Conservation (phyloP, 2,888 invertebrate species). For the Brenthis daphne region DNA sequence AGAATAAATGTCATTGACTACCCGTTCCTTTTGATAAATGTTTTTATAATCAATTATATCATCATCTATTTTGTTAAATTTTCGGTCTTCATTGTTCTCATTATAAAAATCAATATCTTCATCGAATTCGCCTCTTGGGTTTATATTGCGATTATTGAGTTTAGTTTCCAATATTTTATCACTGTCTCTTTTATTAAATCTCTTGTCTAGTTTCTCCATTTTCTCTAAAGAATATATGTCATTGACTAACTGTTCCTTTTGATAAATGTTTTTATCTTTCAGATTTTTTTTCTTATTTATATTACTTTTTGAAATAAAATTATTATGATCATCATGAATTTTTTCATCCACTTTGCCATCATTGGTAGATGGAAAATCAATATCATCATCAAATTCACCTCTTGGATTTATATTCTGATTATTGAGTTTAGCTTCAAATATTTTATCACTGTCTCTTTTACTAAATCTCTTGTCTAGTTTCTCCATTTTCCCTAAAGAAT, state of each 20-base stretch:
- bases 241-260: conserved; percentile 49
- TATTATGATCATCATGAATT: neutral
- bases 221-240: neutral
- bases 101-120: conserved; percentile 3
- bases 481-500: conserved; percentile 28
- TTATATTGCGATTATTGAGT: neutral
- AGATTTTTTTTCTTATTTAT: too few species aligned
- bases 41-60: conserved; percentile 55
- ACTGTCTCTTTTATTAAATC: conserved; percentile 21
- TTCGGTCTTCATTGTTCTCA: too few species aligned
- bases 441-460: conserved; percentile 18
- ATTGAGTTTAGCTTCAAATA: neutral
- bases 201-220: conserved; percentile 47
- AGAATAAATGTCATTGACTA: conserved; percentile 5
- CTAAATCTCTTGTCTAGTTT: conserved; percentile 46
- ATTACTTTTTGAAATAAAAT: too few species aligned
- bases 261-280: conserved; percentile 54
- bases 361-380: neutral
- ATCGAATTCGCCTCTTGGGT: neutral
- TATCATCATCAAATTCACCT: neutral
- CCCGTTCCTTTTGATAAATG: conserved; percentile 53
- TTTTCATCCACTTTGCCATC: conserved; percentile 1
- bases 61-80: neutral
- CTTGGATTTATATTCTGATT: neutral
- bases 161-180: conserved; percentile 16